Evolutionary conservation across 1,140 invertebrate species (phyloP).

Genomic region (Oncopeltus fasciatus): DNA sequence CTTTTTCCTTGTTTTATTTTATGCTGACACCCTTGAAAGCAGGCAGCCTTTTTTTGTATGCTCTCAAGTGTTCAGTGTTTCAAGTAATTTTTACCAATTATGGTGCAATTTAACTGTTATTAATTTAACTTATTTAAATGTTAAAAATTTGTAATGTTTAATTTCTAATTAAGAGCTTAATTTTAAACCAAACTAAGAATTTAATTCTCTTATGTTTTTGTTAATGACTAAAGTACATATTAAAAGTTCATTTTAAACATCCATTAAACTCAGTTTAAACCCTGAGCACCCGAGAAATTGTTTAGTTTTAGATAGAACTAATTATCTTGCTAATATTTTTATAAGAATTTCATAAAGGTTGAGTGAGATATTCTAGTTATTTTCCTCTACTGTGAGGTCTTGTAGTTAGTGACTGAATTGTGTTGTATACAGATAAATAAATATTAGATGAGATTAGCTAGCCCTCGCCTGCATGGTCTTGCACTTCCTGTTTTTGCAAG

Average conservation of each 20-base stretch:
- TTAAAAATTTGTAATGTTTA: too few species aligned
- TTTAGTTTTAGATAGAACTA: neutral
- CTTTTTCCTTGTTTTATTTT: too few species aligned
- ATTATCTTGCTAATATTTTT: neutral
- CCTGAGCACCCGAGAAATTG: neutral
- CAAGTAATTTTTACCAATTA: too few species aligned
- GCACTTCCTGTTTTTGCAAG: neutral
- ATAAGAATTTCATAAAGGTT: neutral
- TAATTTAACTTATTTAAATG: too few species aligned
- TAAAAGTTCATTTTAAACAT: too few species aligned
- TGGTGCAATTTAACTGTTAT: too few species aligned
- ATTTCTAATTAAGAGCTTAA: too few species aligned
- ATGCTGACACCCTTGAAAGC: neutral
- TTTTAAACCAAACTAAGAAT: too few species aligned
- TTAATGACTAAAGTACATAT: too few species aligned
- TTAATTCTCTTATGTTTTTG: too few species aligned
- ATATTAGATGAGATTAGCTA: neutral
- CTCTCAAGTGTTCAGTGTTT: neutral
- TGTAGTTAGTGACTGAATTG: neutral
- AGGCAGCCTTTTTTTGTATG: neutral
- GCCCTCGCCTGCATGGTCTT: conserved; percentile 3
- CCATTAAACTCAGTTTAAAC: too few species aligned
- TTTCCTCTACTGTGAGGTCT: too few species aligned
- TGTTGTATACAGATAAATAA: neutral
- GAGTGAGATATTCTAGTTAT: neutral